Conservation (phyloP, 2,888 invertebrate species). For the Parascotia fuliginaria region DNA sequence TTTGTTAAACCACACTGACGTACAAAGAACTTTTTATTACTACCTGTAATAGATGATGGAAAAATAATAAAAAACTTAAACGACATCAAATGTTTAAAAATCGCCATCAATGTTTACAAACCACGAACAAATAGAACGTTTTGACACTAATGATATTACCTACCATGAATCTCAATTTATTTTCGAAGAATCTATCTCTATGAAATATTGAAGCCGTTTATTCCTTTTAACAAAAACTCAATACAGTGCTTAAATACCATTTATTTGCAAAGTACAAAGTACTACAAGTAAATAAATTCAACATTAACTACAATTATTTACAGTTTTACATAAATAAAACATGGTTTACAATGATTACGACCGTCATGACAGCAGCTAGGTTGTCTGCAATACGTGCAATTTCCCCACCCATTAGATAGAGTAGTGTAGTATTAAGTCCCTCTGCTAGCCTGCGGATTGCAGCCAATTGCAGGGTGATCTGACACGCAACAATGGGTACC, state of each 20-base stretch:
- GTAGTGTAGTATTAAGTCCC: constrained; percentile 27
- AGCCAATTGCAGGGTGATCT: constrained; percentile 33
- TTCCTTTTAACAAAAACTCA: too few relatives aligned
- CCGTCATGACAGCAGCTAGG: constrained; percentile 2
- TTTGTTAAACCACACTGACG: constrained; percentile 35
- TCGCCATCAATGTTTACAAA: too few relatives aligned
- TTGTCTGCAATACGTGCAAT: constrained; percentile 28
- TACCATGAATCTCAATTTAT: too few relatives aligned
- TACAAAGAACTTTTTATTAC: constrained; percentile 30
- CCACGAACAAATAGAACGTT: too few relatives aligned
- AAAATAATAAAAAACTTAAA: too few relatives aligned
- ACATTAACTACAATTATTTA: neutral
- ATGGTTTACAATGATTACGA: constrained; percentile 19
- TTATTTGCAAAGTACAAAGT: too few relatives aligned
- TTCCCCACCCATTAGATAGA: constrained; percentile 25
- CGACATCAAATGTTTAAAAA: too few relatives aligned
- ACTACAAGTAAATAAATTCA: neutral
- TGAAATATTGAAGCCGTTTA: too few relatives aligned
- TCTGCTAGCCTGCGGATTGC: constrained; percentile 7
- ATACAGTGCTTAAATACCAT: too few relatives aligned
- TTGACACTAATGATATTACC: too few relatives aligned
- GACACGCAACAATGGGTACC: constrained; percentile 68
- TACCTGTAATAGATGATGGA: too few relatives aligned
- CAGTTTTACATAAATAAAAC: constrained; percentile 18
- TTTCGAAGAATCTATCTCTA: too few relatives aligned